phyloP scores from a whole-genome alignment of 2,888 invertebrate species.

The Athrips mouffetella region DNA sequence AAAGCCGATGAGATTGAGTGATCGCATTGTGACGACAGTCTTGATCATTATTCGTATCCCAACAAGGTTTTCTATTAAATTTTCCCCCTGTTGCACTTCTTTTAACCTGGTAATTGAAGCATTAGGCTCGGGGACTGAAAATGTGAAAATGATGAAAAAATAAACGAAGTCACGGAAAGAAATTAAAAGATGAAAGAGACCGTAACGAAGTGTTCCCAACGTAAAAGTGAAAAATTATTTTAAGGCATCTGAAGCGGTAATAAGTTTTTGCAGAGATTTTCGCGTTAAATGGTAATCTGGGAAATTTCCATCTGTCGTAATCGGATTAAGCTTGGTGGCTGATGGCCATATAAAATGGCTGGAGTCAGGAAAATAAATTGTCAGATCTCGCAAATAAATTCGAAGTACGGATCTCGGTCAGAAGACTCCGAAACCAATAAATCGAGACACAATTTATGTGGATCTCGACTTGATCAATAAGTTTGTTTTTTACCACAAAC shows the following conservation, averaged over 20 bases:
- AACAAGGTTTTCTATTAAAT: constrained; percentile 35
- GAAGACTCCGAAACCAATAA: constrained; percentile 8
- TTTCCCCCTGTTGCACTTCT: constrained; percentile 38
- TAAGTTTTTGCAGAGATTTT: constrained; percentile 57
- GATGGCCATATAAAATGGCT: constrained; percentile 19
- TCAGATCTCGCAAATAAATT: constrained; percentile 9
- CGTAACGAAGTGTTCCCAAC: constrained; percentile 54
- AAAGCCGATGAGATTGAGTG: too few species aligned
- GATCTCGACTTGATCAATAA: constrained; percentile 1
- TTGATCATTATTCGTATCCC: constrained; percentile 31
- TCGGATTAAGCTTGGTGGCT: constrained; percentile 39
- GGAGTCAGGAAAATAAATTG: constrained; percentile 13
- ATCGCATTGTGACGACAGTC: too few species aligned
- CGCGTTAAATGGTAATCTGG: constrained; percentile 58
- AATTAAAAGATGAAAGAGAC: constrained; percentile 61
- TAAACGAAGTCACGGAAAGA: constrained; percentile 50
- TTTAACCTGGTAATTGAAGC: constrained; percentile 42
- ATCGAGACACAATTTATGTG: constrained; percentile 8
- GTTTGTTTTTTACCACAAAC: not conserved
- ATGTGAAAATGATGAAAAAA: constrained; percentile 44
- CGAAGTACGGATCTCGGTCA: constrained; percentile 6
- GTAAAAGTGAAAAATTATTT: constrained; percentile 61
- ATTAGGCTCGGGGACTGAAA: constrained; percentile 42
- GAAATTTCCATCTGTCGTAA: constrained; percentile 52
- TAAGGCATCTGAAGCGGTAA: constrained; percentile 57